Conservation (phyloP, 2,797 vertebrate genomes). For the Oreochromis mossambicus region DNA sequence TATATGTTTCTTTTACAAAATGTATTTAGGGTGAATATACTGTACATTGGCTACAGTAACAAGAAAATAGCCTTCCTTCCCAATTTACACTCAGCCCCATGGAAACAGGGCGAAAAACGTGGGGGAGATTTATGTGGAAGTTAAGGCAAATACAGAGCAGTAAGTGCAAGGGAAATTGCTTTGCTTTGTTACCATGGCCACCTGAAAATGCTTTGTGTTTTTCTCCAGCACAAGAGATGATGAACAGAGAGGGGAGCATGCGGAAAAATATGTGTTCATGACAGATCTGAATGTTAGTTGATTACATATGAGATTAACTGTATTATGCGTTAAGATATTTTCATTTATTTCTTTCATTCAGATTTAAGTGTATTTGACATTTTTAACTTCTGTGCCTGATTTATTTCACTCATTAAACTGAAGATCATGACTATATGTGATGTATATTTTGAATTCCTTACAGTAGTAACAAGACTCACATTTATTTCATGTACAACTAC, state of each 20-base stretch:
- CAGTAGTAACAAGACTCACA: slow-evolving; percentile 14
- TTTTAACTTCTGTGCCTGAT: neutral
- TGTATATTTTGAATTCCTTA: slow-evolving; percentile 5
- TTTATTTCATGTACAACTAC: slow-evolving; percentile 47
- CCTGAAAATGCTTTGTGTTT: slow-evolving; percentile 75
- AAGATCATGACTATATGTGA: neutral
- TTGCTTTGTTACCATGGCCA: slow-evolving; percentile 90
- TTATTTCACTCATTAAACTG: neutral
- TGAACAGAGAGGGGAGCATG: slow-evolving; percentile 66
- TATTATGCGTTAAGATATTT: neutral
- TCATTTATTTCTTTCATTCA: neutral
- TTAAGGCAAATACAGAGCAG: slow-evolving; percentile 52
- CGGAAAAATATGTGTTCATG: neutral
- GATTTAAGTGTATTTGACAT: neutral
- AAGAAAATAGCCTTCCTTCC: neutral
- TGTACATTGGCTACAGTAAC: neutral
- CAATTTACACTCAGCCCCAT: neutral
- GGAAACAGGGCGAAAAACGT: neutral
- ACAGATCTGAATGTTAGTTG: neutral
- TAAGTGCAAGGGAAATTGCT: slow-evolving; percentile 80
- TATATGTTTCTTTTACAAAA: neutral
- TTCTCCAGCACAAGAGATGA: slow-evolving; percentile 53
- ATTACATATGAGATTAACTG: neutral
- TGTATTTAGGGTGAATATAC: neutral
- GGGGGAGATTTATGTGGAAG: slow-evolving; percentile 15